Base-by-base conservation (phyloP, 2,113 vertebrate species). In the Calyptommatus sinebrachiatus region DNA sequence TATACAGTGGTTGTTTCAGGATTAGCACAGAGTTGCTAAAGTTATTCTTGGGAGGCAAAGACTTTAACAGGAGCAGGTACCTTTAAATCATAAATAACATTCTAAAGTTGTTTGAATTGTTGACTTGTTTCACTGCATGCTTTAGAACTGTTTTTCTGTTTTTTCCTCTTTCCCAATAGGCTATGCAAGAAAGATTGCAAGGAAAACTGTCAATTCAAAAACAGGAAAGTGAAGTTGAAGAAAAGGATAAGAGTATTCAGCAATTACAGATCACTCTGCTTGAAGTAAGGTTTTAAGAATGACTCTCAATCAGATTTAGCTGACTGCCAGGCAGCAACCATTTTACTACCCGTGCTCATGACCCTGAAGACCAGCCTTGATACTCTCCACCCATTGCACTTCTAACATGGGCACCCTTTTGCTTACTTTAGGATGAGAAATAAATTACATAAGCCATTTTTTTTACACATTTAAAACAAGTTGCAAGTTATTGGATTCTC, bases 161-260 rank as follows among this genome's bases (percentile, higher is more conserved):
- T 90, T 82, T 78, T 26, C 26, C 50, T 12, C 24, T 50, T 66
- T 1, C 79, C 89, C 62, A 29, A 61, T 84, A 97, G 96, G 93
- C 93, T 81, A 86, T 95, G 87, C 94, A 96, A 89, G 94, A 95
- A 79, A 95, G 90, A 79, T 90, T 88, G 35, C 93, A 96, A 89
- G 96, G 96, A 87, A 93, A 92, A 84, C 75, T 87, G 10, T 7
- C 89, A 65, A 81, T 94, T 67, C 94, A 95, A 66, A 96, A 94
- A 84, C 90, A 96, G 79, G 81, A 89, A 76, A 91, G 89, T 85
- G 95, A 96, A 18, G 90, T 94, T 61, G 91, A 90, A 85, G 96
- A 96, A 73, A 95, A 95, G 82, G 94, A 95, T 79, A 93, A 90
- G 62, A 92, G 83, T 74, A 85, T 94, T 71, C 90, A 94, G 69